Evolutionary conservation across 2,113 vertebrate species (phyloP), one percentile per base, ranked within the genome.

Genomic region (Tapirus terrestris): DNA sequence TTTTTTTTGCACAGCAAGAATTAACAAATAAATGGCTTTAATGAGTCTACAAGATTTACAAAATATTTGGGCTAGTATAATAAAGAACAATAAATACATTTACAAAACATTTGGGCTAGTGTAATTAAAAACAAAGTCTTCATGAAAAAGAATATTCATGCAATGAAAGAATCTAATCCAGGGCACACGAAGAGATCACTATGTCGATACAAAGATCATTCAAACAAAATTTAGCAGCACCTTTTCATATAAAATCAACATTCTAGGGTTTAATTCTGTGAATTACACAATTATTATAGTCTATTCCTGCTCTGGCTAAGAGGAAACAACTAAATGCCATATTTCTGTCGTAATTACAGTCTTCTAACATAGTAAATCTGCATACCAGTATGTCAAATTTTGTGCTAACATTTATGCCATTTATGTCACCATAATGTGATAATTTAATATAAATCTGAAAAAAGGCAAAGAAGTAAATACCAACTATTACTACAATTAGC

Each of bases 161-260:
- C 86, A 97, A 92, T 21, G 23, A 72, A 97, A 97, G 91, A 97
- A 65, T 98, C 92, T 96, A 89, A 97, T 68, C 94, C 97, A 93
- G 82, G 96, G 91, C 95, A 89, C 27, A 76, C 60, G 39, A 82
- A 95, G 25, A 97, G 87, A 98, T 89, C 0, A 4, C 82, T 86
- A 43, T 87, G 86, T 85, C 91, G n/a, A 96, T 95, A 87, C 16
- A 51, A 97, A 96, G 83, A 98, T 77, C 21, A 25, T 90, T 88
- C 85, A 70, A 92, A 98, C 91, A 96, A 97, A 98, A 98, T 98
- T 96, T 72, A 98, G 97, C 83, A 94, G 83, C 60, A 98, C 94
- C 77, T 98, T 98, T 98, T 98, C 86, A 98, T 93, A 97, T 70
- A 98, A 97, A 98, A 98, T 96, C 97, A 97, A 93, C 98, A 85